These are phyloP conservation scores for Ormyrus pomaceus DNA, from an alignment of 2,888 invertebrate genomes.

Conservation along the genomic window DNA sequence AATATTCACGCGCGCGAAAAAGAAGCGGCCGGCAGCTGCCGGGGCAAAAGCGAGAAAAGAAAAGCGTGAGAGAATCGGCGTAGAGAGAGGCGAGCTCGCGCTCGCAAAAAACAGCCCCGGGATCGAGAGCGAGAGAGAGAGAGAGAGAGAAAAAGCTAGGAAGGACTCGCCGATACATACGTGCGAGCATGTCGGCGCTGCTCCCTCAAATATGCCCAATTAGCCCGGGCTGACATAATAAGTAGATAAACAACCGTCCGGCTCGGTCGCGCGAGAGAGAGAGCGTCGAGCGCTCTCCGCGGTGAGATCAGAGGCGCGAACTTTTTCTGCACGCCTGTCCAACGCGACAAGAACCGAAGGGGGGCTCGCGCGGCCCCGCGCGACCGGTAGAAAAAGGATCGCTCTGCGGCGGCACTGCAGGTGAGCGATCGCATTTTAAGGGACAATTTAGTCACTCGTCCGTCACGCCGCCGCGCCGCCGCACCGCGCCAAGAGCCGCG, in stretches of 20 bases:
- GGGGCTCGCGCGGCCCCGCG: too few species aligned
- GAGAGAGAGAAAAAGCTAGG: constrained; percentile 19
- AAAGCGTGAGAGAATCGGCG: constrained; percentile 54
- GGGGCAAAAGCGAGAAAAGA: constrained; percentile 24
- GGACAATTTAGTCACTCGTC: constrained; percentile 70
- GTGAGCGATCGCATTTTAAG: constrained; percentile 70
- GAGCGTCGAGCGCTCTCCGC: constrained; percentile 56
- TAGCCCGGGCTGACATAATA: constrained; percentile 73
- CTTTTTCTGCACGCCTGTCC: constrained; percentile 61
- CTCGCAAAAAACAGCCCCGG: constrained; percentile 8
- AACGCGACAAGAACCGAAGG: too few species aligned
- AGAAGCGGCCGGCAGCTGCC: not conserved
- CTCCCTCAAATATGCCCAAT: constrained; percentile 70
- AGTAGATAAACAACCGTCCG: constrained; percentile 72
- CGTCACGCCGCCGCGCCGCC: constrained; percentile 60
- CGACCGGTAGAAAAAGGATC: too few species aligned
- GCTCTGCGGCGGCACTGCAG: not conserved
- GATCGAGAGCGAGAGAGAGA: not conserved
- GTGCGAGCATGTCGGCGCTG: constrained; percentile 65
- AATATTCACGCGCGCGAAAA: constrained; percentile 50
- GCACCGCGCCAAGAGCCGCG: not conserved
- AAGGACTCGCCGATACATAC: constrained; percentile 58
- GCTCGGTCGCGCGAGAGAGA: constrained; percentile 33
- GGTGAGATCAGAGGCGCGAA: constrained; percentile 71
- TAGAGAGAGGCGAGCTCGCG: not conserved